Evolutionary conservation across 2,888 invertebrate species (phyloP).

Genomic region (Abrostola tripartita): DNA sequence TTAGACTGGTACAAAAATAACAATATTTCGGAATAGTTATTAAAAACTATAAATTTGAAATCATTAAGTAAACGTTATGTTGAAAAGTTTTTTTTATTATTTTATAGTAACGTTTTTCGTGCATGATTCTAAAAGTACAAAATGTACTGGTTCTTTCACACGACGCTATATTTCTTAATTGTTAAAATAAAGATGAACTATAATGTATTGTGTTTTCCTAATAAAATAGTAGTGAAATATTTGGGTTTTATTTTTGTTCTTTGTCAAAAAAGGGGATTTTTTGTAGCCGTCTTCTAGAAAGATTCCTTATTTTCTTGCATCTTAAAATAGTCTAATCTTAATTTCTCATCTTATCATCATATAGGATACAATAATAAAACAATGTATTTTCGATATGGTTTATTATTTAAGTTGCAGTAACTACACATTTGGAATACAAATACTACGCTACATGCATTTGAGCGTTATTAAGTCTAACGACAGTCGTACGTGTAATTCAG

Average conservation of each 20-base stretch:
- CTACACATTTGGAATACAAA: slow-evolving; percentile 66
- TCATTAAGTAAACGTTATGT: slow-evolving; percentile 67
- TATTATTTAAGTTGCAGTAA: slow-evolving; percentile 62
- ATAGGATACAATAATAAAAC: background rate
- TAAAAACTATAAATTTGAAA: slow-evolving; percentile 61
- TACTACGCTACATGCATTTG: slow-evolving; percentile 55
- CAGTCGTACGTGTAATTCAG: slow-evolving; percentile 10
- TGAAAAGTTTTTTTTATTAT: slow-evolving; percentile 68
- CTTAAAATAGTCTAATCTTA: too few species aligned
- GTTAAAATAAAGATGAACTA: slow-evolving; percentile 82
- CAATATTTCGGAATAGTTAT: slow-evolving; percentile 56
- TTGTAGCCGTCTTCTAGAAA: too few species aligned
- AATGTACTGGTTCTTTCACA: slow-evolving; percentile 73
- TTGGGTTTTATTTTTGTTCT: slow-evolving; percentile 70
- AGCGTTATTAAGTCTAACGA: slow-evolving; percentile 47
- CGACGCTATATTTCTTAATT: slow-evolving; percentile 79
- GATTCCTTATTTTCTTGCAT: too few species aligned
- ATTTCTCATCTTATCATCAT: too few species aligned
- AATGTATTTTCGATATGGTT: slow-evolving; percentile 61
- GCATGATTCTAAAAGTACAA: slow-evolving; percentile 81
- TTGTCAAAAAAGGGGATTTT: background rate
- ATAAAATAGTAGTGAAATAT: slow-evolving; percentile 81
- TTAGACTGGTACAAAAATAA: slow-evolving; percentile 66
- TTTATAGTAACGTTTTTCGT: slow-evolving; percentile 74
- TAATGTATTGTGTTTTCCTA: slow-evolving; percentile 87